Conservation (phyloP, 2,888 invertebrate genomes). For the Tanytarsus gracilentus region DNA sequence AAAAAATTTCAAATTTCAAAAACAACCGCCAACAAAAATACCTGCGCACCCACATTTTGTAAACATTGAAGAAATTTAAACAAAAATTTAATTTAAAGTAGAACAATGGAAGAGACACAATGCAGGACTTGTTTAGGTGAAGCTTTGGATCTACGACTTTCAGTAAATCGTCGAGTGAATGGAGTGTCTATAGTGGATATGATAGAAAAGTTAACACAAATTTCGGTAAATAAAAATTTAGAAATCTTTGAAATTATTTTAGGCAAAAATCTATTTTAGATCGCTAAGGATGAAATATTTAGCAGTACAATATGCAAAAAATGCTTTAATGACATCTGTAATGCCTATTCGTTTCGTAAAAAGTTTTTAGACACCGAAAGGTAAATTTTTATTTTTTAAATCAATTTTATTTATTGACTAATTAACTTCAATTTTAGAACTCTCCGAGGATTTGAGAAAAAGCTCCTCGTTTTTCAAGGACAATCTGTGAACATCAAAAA, state of each 20-base stretch:
- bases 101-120: conserved; percentile 11
- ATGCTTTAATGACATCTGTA: neutral
- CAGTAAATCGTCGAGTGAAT: neutral
- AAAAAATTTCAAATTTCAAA: no score
- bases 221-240: neutral
- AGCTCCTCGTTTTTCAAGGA: no score
- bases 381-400: neutral
- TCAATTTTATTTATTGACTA: no score
- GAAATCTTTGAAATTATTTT: neutral
- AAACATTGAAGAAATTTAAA: no score
- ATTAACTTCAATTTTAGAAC: no score
- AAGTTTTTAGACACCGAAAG: conserved; percentile 14
- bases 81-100: neutral
- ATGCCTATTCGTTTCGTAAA: neutral
- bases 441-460: no score
- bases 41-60: no score
- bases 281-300: neutral
- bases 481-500: no score
- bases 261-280: neutral
- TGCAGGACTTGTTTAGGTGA: conserved; percentile 17
- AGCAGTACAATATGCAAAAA: neutral
- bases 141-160: neutral
- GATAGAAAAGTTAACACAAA: neutral
- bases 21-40: no score
- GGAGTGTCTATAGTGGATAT: neutral